Evolutionary conservation across 2,113 vertebrate species (phyloP).

Genomic region (Plecotus auritus): DNA sequence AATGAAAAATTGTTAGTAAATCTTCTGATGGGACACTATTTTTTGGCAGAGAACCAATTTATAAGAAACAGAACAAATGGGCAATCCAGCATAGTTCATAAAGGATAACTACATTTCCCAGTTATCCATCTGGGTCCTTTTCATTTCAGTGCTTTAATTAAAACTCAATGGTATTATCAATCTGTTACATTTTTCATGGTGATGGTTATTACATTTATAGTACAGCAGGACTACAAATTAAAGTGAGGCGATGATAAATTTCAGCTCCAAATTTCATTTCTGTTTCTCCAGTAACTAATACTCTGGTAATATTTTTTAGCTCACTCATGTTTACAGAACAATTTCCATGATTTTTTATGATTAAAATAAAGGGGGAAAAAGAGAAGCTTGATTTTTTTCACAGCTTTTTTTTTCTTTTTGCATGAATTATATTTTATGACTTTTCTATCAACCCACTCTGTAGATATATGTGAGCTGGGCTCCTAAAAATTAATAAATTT

Average conservation of each 20-base stretch:
- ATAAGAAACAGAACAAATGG: constrained; percentile 75
- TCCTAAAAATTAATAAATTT: not conserved
- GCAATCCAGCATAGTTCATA: constrained; percentile 82
- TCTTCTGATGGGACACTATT: constrained; percentile 81
- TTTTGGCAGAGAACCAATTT: constrained; percentile 80
- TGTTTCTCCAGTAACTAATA: constrained; percentile 80
- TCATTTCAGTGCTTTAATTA: constrained; percentile 89
- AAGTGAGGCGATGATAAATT: constrained; percentile 82
- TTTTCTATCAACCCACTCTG: constrained; percentile 56
- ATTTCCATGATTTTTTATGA: constrained; percentile 78
- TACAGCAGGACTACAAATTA: constrained; percentile 87
- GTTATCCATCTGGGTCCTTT: constrained; percentile 87
- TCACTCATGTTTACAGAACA: constrained; percentile 78
- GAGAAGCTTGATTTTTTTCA: constrained; percentile 60
- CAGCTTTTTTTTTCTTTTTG: constrained; percentile 51
- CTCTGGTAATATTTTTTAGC: constrained; percentile 79
- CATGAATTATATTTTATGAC: constrained; percentile 51
- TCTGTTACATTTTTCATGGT: constrained; percentile 89
- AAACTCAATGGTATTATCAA: constrained; percentile 89
- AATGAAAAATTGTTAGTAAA: constrained; percentile 82
- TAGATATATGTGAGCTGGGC: constrained; percentile 44
- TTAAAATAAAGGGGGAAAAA: constrained; percentile 69
- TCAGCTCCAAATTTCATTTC: constrained; percentile 81
- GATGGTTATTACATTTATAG: constrained; percentile 87
- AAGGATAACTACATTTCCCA: constrained; percentile 85